Evolutionary conservation across 1,140 invertebrate species (phyloP), one percentile per base, ranked within the genome.

Genomic region (Eriocheir sinensis): DNA sequence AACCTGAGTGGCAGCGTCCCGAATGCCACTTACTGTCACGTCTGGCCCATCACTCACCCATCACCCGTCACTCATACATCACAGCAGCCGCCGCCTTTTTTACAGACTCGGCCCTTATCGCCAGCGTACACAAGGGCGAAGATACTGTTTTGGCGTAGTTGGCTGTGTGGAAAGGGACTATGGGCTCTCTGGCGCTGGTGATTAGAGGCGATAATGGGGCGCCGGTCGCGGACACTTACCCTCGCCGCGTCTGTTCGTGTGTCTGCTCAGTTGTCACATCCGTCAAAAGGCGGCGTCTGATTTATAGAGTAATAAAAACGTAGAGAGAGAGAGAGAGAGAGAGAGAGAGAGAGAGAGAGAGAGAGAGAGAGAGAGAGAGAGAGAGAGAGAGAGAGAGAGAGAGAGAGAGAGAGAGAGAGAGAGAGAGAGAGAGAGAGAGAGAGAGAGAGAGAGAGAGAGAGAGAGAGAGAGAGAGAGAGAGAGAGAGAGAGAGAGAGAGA

Each of bases 281-380:
- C 81, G 93, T 91, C 93, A 94, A 94, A 91, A 94, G 93, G 36
- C 89, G 40, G 44, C 89, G 89, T 91, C 80, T 91, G 89, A 94
- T 94, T 94, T 94, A 94, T 86, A 30, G 89, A 91, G 41, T 91
- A 91, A 86, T 94, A 94, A 83, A 94, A 93, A 94, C 27, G 72
- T 81, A 89, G 80, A 94, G 83, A 91, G 90, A 94, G 91, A 90
- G 36, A 38, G 88, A 91, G 79, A 21, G 72, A 36, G 44, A 93
- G 83, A 36, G 0, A 34, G 41, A 21, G 92, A 34, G 83, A 30
- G 8, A 36, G 2, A 86, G 3, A 12, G 81, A 83, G 72, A n/a
- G 91, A 41, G 40, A 40, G 89, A 60, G 21, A 48, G 89, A 30
- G 60, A 9, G 21, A 21, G 40, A 21, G 34, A 17, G 17, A 30